phyloP scores from a whole-genome alignment of 2,797 vertebrate genomes.

The Cheirogaleus major region DNA sequence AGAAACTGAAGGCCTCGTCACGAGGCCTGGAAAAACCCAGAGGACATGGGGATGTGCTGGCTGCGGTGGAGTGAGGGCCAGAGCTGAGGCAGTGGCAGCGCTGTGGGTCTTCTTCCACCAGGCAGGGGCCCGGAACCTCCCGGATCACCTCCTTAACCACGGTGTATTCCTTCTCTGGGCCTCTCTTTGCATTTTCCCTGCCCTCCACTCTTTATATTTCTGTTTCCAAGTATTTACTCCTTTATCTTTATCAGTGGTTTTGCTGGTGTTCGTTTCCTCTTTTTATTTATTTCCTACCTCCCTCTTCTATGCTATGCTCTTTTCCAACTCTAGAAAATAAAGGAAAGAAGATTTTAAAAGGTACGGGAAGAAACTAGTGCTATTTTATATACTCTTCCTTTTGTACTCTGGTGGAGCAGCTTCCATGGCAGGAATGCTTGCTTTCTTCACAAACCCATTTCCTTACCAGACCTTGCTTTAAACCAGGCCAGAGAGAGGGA shows the following conservation, averaged over 20 bases:
- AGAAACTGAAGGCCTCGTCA: not conserved
- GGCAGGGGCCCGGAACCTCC: not conserved
- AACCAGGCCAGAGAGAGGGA: not conserved
- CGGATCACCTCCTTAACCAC: accelerated
- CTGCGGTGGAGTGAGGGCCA: not conserved
- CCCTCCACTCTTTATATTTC: not conserved
- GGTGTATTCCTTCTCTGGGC: not conserved
- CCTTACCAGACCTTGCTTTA: not conserved
- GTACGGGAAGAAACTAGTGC: not conserved
- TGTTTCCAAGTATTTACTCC: not conserved
- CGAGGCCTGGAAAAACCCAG: not conserved
- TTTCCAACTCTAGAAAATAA: not conserved
- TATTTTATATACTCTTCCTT: not conserved
- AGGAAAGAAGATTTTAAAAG: not conserved
- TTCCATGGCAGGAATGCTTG: not conserved
- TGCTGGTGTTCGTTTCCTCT: not conserved
- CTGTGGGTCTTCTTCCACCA: not conserved
- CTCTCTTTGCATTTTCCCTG: not conserved
- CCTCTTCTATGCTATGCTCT: not conserved
- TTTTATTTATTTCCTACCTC: not conserved
- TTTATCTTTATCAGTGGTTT: not conserved
- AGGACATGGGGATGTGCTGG: accelerated
- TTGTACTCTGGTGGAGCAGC: not conserved
- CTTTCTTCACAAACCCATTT: not conserved
- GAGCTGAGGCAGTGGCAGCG: not conserved